Evolutionary conservation across 64 coral and sea anemone species (phyloP), one percentile per base, ranked within the genome.

Genomic region (Stylophora pistillata): DNA sequence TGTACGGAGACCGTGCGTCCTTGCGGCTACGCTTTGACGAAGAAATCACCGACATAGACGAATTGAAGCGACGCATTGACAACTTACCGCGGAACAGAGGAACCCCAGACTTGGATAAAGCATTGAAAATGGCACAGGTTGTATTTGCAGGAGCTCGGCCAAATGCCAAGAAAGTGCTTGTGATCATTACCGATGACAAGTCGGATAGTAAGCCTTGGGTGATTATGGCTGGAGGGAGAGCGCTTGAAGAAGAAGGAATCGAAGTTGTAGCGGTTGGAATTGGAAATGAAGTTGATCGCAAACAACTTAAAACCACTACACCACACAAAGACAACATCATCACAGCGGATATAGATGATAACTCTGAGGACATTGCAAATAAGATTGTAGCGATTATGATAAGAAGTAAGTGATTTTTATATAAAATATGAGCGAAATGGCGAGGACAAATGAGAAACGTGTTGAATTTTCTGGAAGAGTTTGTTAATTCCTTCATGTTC

Each of bases 181-280:
- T 99, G 60, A 56, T 99, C 20, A 88, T 99, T 7, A 71, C 74
- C 0, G 95, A 98, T 57, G 89, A 87, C 53, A 89, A 61, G 26
- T 96, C 87, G 31, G 74, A 75, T 76, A 73, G 26, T 27, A 78
- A 82, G 55, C 59, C 85, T 15, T 91, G 71, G 78, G 29, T 66
- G 88, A 71, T 91, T 18, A 80, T 20, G 17, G 23, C n/a, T 7
- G 58, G 32, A 12, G 70, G 53, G 20, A 64, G 74, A 57, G 73
- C 77, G 20, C 58, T 92, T 25, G 90, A 93, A 58, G 91, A 97
- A 30, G 74, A 76, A 23, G 82, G 85, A 15, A 78, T 97, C 21
- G 85, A 87, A n/a, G 82, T 97, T n/a, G 71, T 97, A 56, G 87
- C 95, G 13, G 91, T 97, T 33, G 87, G 74, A 57, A 74, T 90